Evolutionary conservation across 2,797 vertebrate species (phyloP), one percentile per base, ranked within the genome.

Genomic region (Chloroceryle amazona): DNA sequence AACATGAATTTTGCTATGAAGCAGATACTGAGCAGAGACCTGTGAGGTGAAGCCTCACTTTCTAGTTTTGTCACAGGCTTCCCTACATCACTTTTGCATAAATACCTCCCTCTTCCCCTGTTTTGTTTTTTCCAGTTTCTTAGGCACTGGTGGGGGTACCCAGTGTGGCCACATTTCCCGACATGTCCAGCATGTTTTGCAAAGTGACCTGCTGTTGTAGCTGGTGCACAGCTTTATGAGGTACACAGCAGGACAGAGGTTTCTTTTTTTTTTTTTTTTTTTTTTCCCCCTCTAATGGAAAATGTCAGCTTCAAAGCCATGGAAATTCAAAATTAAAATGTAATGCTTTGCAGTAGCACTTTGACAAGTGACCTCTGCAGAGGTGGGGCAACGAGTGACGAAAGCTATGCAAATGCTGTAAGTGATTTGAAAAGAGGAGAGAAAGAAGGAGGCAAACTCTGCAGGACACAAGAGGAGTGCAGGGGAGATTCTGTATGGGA

Each of bases 271-370:
- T 29, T 2, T 49, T 63, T 47, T 3, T 19, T 37, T 8, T 37
- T 37, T 37, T 23, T 86, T 47, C 65, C 26, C 8, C 13, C 37
- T 58, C 11, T 71, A 67, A 81, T 76, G 55, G 63, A 85, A 95
- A 85, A 87, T 49, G 16, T 57, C 63, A 91, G 23, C 81, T 89
- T 95, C 90, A 94, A 93, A 85, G 61, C 33, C 28, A 46, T 6
- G 22, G 52, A 93, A 94, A 91, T 78, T 76, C 65, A 21, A 39
- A 91, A 90, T 78, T 82, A 65, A 93, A 78, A 74, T 13, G 22
- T 25, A 58, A 3, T 3, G 2, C 5, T 63, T 60, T 0, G 0
- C 5, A 2, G 81, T 21, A 85, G 39, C 46, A 29, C 84, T 91
- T 72, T 49, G 74, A 89, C 49, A 87, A 74, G 57, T 29, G 65